phyloP scores from a whole-genome alignment of 2,888 invertebrate genomes.

The Drosophila phalerata region DNA sequence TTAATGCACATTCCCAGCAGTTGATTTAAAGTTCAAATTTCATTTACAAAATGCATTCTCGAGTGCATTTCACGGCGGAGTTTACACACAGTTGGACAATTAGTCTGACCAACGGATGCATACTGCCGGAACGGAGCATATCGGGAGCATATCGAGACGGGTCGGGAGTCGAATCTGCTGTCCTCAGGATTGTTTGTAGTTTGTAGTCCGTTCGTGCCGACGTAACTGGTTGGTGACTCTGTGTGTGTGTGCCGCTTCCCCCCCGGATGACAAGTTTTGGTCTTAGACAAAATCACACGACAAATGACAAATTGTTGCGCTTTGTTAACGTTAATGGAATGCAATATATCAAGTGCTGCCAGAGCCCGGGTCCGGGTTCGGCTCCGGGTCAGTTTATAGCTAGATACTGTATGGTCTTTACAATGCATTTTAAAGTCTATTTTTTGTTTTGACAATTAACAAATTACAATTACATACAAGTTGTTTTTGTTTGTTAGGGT shows the following conservation, averaged over 20 bases:
- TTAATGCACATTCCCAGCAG: slow-evolving; percentile 49
- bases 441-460: slow-evolving; percentile 38
- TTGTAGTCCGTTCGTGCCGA: slow-evolving; percentile 44
- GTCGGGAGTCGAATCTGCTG: slow-evolving; percentile 44
- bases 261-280: slow-evolving; percentile 50
- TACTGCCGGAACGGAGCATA: slow-evolving; percentile 63
- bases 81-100: slow-evolving; percentile 55
- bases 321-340: slow-evolving; percentile 36
- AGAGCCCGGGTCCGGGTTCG: slow-evolving; percentile 23
- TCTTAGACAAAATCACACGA: slow-evolving; percentile 54
- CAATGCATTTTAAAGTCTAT: slow-evolving; percentile 54
- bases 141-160: slow-evolving; percentile 50
- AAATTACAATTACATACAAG: slow-evolving; percentile 53
- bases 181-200: slow-evolving; percentile 38
- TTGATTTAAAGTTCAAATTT: slow-evolving; percentile 70
- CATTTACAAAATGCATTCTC: slow-evolving; percentile 81
- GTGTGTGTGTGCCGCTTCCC: slow-evolving; percentile 37
- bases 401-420: slow-evolving; percentile 64
- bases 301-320: slow-evolving; percentile 49
- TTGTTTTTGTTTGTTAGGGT: slow-evolving; percentile 49
- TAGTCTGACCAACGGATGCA: slow-evolving; percentile 57
- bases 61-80: slow-evolving; percentile 75
- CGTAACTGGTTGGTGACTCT: slow-evolving; percentile 46
- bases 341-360: slow-evolving; percentile 37
- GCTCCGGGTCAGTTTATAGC: slow-evolving; percentile 44